Evolutionary conservation across 2,113 vertebrate species (phyloP), one percentile per base, ranked within the genome.

Genomic region (Scalopus aquaticus): DNA sequence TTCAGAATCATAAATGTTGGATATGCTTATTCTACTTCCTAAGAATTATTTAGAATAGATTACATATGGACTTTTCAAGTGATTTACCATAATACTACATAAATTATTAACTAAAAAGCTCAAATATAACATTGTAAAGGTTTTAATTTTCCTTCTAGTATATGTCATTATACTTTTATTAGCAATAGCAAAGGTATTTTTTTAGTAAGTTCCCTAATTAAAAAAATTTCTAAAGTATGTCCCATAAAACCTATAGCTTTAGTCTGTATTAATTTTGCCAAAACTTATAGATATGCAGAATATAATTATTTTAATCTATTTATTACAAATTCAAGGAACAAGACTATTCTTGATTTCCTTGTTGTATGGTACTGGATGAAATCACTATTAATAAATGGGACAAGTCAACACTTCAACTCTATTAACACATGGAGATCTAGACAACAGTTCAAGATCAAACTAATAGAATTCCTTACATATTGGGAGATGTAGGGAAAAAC

Each of bases 261-360:
- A 87, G 13, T 39, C 32, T 92, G n/a, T n/a, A n/a, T n/a, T n/a
- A 4, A 89, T 28, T n/a, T n/a, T 32, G 67, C 62, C 42, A 77
- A 76, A 91, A 65, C 32, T 39, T 70, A 62, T 26, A 90, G 69
- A 73, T 74, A 70, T 78, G 16, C 12, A 77, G 37, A 93, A 46
- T 60, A 78, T 17, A 94, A 93, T 72, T 90, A n/a, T 74, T 86
- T 76, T 64, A 86, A 51, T 84, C 35, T 54, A 51, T 78, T 88
- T 67, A 77, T 81, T 85, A 93, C 44, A 86, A 64, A 79, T 94
- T 95, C 78, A 91, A 73, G 64, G 26, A 84, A 85, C 42, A 95
- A 91, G 69, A 56, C 62, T 58, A 16, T 82, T 93, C 90, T 93
- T 96, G 62, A 93, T 82, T 95, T 85, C 26, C 65, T 91, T 62